Conservation (phyloP, 2,113 vertebrate species). For the Camelus dromedarius region DNA sequence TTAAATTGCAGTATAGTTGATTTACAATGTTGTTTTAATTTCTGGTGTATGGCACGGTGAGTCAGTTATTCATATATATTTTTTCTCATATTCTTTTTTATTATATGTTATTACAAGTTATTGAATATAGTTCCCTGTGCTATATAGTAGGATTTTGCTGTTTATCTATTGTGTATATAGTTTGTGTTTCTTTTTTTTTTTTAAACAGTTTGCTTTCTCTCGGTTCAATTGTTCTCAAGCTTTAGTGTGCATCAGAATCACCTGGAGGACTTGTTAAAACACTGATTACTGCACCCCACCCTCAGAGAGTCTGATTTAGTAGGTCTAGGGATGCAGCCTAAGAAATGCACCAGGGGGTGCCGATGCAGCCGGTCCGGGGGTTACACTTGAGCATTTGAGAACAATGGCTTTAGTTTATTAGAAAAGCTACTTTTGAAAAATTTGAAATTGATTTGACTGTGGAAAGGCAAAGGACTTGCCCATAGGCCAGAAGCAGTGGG, state of each 20-base stretch:
- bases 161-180: too few relatives aligned
- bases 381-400: slow-evolving; percentile 36
- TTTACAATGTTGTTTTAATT: too few relatives aligned
- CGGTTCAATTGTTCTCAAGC: neutral
- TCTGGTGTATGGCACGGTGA: too few relatives aligned
- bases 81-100: too few relatives aligned
- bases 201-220: neutral
- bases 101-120: too few relatives aligned
- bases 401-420: slow-evolving; percentile 6
- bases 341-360: neutral
- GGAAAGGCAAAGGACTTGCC: slow-evolving; percentile 12
- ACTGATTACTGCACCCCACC: neutral
- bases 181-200: neutral
- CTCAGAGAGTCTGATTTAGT: neutral
- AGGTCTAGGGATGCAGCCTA: neutral
- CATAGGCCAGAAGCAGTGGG: neutral
- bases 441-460: neutral
- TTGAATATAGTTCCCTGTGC: too few relatives aligned
- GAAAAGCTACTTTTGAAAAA: slow-evolving; percentile 29
- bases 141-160: too few relatives aligned
- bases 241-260: neutral
- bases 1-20: neutral
- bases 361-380: slow-evolving; percentile 18
- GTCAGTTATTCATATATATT: too few relatives aligned
- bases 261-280: neutral